These are phyloP conservation scores for Cebus imitator DNA, from an alignment of 2,113 vertebrate genomes.

Conservation along the genomic window DNA sequence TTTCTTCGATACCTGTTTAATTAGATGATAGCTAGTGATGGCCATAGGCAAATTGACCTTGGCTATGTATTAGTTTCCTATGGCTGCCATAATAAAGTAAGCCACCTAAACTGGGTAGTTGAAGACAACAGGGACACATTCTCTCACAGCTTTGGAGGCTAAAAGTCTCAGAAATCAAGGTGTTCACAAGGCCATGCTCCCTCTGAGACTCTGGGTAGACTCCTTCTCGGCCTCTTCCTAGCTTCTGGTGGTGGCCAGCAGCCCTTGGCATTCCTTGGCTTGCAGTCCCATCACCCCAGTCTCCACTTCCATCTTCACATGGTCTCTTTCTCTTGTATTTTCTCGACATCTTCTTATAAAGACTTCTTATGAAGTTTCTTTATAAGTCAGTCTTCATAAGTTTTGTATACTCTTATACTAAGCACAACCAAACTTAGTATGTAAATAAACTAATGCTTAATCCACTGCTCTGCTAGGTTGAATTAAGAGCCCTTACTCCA, in stretches of 20 bases:
- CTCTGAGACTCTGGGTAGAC: neutral
- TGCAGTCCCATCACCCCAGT: neutral
- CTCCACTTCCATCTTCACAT: neutral
- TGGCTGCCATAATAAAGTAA: neutral
- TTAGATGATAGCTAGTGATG: neutral
- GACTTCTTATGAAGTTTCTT: neutral
- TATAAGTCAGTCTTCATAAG: no score
- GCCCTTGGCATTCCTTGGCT: neutral
- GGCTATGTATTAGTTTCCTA: neutral
- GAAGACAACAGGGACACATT: neutral
- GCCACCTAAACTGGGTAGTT: neutral
- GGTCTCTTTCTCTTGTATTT: neutral
- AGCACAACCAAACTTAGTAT: no score
- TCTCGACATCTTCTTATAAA: neutral
- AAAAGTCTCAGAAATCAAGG: neutral
- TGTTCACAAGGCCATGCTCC: neutral
- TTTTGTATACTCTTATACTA: no score
- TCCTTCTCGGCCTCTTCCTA: neutral
- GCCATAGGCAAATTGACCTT: neutral
- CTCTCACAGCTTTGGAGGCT: neutral
- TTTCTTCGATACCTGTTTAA: neutral
- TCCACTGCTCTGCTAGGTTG: neutral
- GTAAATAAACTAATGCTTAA: no score
- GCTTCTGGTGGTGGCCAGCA: neutral
- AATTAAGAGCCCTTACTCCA: neutral